phyloP scores from a whole-genome alignment of 2,797 vertebrate genomes.

The Chrysocyon brachyurus region DNA sequence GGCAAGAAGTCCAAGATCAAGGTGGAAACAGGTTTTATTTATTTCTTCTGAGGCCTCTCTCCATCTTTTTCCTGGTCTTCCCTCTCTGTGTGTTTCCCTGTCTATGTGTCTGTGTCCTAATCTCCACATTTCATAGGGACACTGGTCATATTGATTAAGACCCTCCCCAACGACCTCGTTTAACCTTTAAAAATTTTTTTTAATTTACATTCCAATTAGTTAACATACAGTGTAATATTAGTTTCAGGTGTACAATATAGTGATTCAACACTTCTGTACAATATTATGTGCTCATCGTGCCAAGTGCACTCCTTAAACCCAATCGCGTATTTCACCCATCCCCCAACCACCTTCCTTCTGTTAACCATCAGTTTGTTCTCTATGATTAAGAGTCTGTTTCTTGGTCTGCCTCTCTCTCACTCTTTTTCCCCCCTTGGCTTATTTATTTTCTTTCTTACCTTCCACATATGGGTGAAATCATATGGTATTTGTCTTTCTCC shows the following conservation, averaged over 20 bases:
- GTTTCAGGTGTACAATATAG: background rate
- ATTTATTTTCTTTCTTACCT: background rate
- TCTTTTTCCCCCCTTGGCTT: background rate
- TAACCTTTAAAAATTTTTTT: background rate
- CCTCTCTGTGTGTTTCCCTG: background rate
- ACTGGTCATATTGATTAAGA: background rate
- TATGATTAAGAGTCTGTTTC: background rate
- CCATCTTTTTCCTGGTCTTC: background rate
- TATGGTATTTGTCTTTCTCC: background rate
- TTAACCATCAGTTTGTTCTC: background rate
- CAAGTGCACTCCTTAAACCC: background rate
- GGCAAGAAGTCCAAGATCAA: background rate
- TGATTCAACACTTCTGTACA: background rate
- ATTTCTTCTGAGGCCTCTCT: background rate
- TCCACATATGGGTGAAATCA: background rate
- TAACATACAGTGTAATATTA: background rate
- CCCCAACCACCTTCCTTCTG: background rate
- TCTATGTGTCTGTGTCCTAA: background rate
- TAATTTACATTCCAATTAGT: background rate
- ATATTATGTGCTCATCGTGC: background rate
- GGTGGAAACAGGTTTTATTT: rapidly evolving
- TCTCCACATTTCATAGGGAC: background rate
- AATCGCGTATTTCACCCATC: background rate
- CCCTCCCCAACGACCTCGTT: background rate
- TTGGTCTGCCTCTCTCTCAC: background rate